Evolutionary conservation across 2,888 invertebrate genomes (phyloP), one percentile per base, ranked within the genome.

Genomic region (Steromphala cineraria): DNA sequence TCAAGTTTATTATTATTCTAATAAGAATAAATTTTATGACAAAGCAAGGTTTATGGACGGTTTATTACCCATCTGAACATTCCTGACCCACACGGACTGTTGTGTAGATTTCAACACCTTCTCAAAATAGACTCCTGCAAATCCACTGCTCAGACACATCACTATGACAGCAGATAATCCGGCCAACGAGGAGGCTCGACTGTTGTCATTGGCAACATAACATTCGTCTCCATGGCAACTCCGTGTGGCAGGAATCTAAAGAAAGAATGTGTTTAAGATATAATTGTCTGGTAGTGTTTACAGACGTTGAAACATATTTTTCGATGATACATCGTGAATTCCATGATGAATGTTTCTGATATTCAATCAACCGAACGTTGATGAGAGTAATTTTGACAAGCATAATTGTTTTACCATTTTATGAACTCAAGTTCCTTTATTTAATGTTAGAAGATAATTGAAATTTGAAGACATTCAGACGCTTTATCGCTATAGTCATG

Each of bases 61-160:
- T 46, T n/a, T 71, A 19, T 75, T 80, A 94, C 94, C 94, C 56
- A 95, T 87, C 83, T 95, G 94, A 53, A 94, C 90, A 83, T 95
- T 95, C 75, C 94, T 86, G 67, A 94, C 93, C 94, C 94, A 94
- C 24, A 95, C 85, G 0, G 94, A 93, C 31, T 94, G 93, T 10
- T 89, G 83, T 2, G 91, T 87, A 17, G 92, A 91, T 87, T 95
- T 95, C 24, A 95, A 88, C n/a, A 95, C 92, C 84, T 94, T 94
- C 87, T 95, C 95, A 87, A 95, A 94, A 89, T 94, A 95, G 36
- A 95, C 94, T 2, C 95, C 95, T 19, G 94, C 94, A 89, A 95
- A 95, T 5, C 95, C 95, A 82, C 93, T 93, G 17, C 94, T 94
- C 80, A 94, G 88, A 83, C 94, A 94, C 10, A 95, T 94, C n/a